phyloP scores from a whole-genome alignment of 2,888 invertebrate species.

The Pandemis corylana region DNA sequence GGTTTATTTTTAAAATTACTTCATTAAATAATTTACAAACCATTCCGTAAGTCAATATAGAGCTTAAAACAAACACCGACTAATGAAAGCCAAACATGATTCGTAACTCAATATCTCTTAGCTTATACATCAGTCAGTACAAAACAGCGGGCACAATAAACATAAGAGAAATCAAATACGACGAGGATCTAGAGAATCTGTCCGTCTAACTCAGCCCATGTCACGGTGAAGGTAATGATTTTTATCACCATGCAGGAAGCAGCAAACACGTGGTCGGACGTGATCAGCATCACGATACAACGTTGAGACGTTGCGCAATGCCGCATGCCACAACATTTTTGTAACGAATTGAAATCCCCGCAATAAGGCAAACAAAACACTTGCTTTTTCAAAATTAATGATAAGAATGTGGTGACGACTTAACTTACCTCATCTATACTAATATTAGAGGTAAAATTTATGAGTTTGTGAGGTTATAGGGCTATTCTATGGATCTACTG shows the following conservation, averaged over 20 bases:
- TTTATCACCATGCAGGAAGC: conserved; percentile 11
- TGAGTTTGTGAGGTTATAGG: too few species aligned
- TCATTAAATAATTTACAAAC: neutral
- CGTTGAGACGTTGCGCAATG: neutral
- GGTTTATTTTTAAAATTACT: too few species aligned
- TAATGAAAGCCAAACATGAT: conserved; percentile 13
- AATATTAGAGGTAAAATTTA: too few species aligned
- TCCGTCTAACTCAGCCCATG: neutral
- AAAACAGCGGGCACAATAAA: conserved; percentile 10
- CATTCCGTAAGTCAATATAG: neutral
- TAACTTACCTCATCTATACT: too few species aligned
- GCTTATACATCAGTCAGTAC: conserved; percentile 1
- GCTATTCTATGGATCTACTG: too few species aligned
- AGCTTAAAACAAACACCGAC: neutral
- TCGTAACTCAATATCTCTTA: conserved; percentile 9
- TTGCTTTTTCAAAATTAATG: too few species aligned
- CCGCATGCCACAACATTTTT: conserved; percentile 6
- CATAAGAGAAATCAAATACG: conserved; percentile 4
- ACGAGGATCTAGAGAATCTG: neutral
- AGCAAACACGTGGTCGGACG: conserved; percentile 12
- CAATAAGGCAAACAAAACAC: too few species aligned
- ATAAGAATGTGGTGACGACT: too few species aligned
- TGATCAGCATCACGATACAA: conserved; percentile 10
- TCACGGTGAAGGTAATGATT: conserved; percentile 14
- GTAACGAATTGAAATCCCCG: neutral